phyloP scores from a whole-genome alignment of 2,888 invertebrate genomes.

The Heliconius erato region DNA sequence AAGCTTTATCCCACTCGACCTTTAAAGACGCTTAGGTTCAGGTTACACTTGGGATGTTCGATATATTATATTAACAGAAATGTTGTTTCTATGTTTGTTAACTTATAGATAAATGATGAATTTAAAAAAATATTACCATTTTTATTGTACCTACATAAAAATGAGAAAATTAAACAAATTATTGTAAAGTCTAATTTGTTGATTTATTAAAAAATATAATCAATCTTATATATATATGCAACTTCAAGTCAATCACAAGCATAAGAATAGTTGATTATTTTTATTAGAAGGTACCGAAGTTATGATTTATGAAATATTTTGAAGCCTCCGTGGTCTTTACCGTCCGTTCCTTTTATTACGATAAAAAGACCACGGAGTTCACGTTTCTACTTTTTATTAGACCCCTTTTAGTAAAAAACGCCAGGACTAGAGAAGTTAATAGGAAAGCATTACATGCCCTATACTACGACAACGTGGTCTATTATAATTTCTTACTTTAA shows the following conservation, averaged over 20 bases:
- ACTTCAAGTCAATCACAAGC: no score
- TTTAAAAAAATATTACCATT: no score
- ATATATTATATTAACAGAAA: neutral
- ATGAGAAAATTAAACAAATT: neutral
- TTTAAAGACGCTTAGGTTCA: constrained; percentile 57
- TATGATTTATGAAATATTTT: neutral
- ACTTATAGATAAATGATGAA: neutral
- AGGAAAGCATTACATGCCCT: neutral
- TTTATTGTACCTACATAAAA: neutral
- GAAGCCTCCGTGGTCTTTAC: neutral
- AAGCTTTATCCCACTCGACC: constrained; percentile 58
- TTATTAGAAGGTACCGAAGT: no score
- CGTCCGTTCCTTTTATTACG: no score
- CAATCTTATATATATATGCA: no score
- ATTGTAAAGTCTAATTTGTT: no score
- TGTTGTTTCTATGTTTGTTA: neutral
- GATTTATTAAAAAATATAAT: no score
- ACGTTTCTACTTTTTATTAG: no score
- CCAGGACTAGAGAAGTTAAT: neutral
- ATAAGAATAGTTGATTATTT: no score
- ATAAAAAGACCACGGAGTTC: no score
- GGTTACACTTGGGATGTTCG: constrained; percentile 40
- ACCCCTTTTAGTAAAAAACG: no score
- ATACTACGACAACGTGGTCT: neutral
- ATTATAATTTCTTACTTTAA: no score